These are phyloP conservation scores for Morone saxatilis DNA, from an alignment of 2,113 vertebrate species.

Conservation along the genomic window DNA sequence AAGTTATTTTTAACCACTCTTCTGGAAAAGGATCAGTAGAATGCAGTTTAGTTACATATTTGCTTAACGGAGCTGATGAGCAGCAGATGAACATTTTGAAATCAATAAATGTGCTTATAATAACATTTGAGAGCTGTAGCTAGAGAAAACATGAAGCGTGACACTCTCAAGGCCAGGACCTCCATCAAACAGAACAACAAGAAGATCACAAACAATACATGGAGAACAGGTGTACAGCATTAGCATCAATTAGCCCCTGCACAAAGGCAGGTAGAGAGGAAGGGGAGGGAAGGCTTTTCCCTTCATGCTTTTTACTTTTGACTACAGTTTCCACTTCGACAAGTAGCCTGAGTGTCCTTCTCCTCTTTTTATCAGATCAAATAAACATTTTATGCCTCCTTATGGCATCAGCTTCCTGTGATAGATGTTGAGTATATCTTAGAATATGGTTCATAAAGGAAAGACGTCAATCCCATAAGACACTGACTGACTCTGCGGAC, in stretches of 20 bases:
- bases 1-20: constrained; percentile 15
- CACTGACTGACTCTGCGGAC: constrained; percentile 21
- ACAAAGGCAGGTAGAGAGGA: background rate
- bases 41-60: constrained; percentile 13
- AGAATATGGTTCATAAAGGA: constrained; percentile 19
- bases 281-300: background rate
- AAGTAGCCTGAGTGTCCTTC: background rate
- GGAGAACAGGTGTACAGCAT: constrained; percentile 24
- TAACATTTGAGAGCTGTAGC: background rate
- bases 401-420: constrained; percentile 23
- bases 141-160: background rate
- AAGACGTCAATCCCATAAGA: constrained; percentile 37
- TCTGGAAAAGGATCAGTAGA: constrained; percentile 1
- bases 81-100: constrained; percentile 16
- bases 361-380: constrained; percentile 34
- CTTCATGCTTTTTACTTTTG: background rate
- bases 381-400: constrained; percentile 33
- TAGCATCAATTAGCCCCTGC: constrained; percentile 38
- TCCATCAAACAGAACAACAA: constrained; percentile 17
- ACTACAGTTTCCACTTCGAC: constrained; percentile 4
- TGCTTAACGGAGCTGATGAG: constrained; percentile 13
- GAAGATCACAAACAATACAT: constrained; percentile 26
- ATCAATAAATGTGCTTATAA: constrained; percentile 34
- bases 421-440: constrained; percentile 12
- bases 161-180: constrained; percentile 1